These are phyloP conservation scores for Diarsia brunnea DNA, from an alignment of 2,888 invertebrate species.

Conservation along the genomic window DNA sequence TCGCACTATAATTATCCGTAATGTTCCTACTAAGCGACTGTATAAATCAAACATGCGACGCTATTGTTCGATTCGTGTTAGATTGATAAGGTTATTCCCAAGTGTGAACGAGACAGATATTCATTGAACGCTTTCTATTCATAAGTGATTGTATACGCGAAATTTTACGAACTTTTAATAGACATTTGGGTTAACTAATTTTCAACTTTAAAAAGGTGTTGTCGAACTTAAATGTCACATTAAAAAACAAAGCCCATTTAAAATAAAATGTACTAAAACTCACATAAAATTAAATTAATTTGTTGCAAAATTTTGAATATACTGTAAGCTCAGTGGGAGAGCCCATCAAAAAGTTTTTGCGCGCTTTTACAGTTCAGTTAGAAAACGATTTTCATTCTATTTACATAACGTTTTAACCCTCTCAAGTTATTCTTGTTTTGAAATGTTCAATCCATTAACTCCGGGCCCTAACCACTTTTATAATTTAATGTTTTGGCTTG, in stretches of 20 bases:
- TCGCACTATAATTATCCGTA: constrained; percentile 89
- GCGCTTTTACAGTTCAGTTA: constrained; percentile 81
- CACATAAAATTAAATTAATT: constrained; percentile 27
- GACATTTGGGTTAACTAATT: constrained; percentile 16
- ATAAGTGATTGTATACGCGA: constrained; percentile 83
- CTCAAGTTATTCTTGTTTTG: constrained; percentile 79
- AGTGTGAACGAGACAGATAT: constrained; percentile 90
- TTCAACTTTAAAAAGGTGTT: constrained; percentile 16
- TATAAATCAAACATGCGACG: constrained; percentile 91
- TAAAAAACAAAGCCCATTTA: neutral
- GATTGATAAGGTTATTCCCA: constrained; percentile 90
- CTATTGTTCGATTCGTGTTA: constrained; percentile 91
- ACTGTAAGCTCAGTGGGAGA: constrained; percentile 76
- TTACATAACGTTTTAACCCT: constrained; percentile 84
- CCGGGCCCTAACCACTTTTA: constrained; percentile 64
- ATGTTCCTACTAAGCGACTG: constrained; percentile 91
- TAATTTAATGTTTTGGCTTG: constrained; percentile 33
- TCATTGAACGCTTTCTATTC: constrained; percentile 86
- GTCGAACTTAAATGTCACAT: neutral
- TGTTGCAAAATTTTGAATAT: constrained; percentile 69
- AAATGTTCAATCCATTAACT: constrained; percentile 82
- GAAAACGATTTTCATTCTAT: constrained; percentile 84
- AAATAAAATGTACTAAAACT: neutral
- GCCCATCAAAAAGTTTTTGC: constrained; percentile 85
- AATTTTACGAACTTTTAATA: constrained; percentile 68